A percentile compares a stretch with the other conserved stretches of the same genome.
Evolutionary conservation across 2,113 vertebrate genomes (phyloP).

Genomic region (Onychorhynchus coronatus): DNA sequence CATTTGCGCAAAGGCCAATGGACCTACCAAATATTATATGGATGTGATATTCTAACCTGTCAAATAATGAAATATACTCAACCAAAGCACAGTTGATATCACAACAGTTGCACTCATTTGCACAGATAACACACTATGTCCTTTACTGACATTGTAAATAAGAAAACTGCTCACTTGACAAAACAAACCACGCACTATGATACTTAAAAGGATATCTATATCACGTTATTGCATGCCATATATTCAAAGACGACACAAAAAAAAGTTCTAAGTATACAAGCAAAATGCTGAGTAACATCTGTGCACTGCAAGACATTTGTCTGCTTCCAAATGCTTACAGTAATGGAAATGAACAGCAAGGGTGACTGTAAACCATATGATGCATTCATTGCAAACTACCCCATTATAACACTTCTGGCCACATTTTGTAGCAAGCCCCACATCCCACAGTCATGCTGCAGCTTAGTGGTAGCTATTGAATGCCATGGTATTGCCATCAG

Average conservation of each 20-base stretch:
- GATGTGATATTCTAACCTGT: not conserved
- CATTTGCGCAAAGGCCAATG: not conserved
- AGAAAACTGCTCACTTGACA: not conserved
- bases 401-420: not conserved
- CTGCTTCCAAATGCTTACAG: not conserved
- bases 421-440: not conserved
- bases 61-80: not conserved
- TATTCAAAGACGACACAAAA: not conserved
- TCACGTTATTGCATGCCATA: not conserved
- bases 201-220: not conserved
- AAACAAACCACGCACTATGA: not conserved
- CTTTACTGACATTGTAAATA: not conserved
- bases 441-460: not conserved
- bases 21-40: not conserved
- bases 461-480: not conserved
- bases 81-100: not conserved
- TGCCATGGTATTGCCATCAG: not conserved
- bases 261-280: not conserved
- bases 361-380: not conserved
- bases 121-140: not conserved
- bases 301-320: not conserved
- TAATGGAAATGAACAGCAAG: not conserved
- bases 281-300: not conserved
- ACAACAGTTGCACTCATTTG: not conserved
- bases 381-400: not conserved